Evolutionary conservation across 2,888 invertebrate genomes (phyloP), one percentile per base, ranked within the genome.

Genomic region (Xestia sexstrigata): DNA sequence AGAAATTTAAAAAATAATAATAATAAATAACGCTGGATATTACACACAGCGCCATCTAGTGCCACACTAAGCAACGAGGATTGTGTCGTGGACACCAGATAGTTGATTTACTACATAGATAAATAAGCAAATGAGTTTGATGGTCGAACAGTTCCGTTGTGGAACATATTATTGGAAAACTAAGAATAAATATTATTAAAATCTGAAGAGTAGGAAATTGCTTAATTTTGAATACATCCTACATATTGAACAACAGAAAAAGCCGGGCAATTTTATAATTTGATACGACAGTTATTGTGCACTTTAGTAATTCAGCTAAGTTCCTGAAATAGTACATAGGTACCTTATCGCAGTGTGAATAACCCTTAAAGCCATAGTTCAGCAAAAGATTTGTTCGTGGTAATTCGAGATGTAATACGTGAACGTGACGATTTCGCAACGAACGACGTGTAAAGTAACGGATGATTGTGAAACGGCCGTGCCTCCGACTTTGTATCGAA

Each of bases 381-480:
- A 72, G 35, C 8, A n/a, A 23, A 35, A 47, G 1, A 0, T 49
- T 72, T 26, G 17, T 35, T 26, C 52, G 8, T 2, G 35, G 84
- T 76, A 87, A 87, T 4, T 11, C 45, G 70, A 87, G 76, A 79
- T 4, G 52, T 76, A 70, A 39, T 60, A 35, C 47, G 67, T 26
- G 47, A 70, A 77, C 72, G 62, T 63, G 71, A 52, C 23, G 20
- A 63, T 86, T 83, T 74, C 78, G 35, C 71, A 85, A 86, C 6
- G 11, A 23, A 7, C 35, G 49, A 11, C 52, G 83, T 74, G 70
- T 81, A 76, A 81, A 76, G 70, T 87, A 68, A 79, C 83, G 42
- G 67, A 49, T 69, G 72, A 76, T 87, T 81, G 78, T 45, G 86
- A 78, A 85, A 87, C 52, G 17, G 13, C 20, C 66, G 68, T 60